Evolutionary conservation across 1,140 invertebrate genomes (phyloP), one percentile per base, ranked within the genome.

Genomic region (Sipha flava): DNA sequence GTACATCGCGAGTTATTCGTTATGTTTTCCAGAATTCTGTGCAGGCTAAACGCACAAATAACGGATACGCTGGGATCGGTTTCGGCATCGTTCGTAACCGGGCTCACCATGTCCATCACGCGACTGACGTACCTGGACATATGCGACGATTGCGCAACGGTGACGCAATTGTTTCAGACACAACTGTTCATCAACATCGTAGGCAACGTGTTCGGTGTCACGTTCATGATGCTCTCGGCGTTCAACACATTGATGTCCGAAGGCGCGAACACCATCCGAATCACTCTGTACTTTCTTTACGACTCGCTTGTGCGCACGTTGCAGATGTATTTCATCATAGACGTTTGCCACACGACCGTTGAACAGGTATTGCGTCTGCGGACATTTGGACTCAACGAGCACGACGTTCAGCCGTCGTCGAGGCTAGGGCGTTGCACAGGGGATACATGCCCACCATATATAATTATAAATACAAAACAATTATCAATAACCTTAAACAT

Each of bases 181-280:
- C 73, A 77, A 43, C 21, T 77, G 73, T 77, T 77, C 52, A 10
- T 59, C 34, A 57, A 57, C 52, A 57, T 77, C 34, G n/a, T 57
- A 16, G 73, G n/a, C 52, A 77, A 77, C 52, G 34, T 77, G n/a
- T 77, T 57, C 9, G 34, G 52, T 3, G 21, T 77, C 49, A 77
- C 73, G 49, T 77, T 77, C 52, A 43, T 59, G 73, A 77, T 29
- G 73, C 73, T 77, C 52, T 12, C 21, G 9, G 73, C 73, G 34
- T 57, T 57, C 14, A 43, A 77, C 52, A 37, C 34, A 14, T 21
- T 77, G 7, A 77, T 77, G 73, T 77, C 52, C 14, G 21, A 43
- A 31, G 34, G 52, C 12, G 18, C 52, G 1, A 7, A 59, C 21
- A 40, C 14, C 16, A 40, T 57, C 34, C 21, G 21, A 3, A 59